A percentile compares a stretch with the other conserved stretches of the same genome.
phyloP scores from a whole-genome alignment of 1,140 invertebrate species.

The Drosophila ogumai region DNA sequence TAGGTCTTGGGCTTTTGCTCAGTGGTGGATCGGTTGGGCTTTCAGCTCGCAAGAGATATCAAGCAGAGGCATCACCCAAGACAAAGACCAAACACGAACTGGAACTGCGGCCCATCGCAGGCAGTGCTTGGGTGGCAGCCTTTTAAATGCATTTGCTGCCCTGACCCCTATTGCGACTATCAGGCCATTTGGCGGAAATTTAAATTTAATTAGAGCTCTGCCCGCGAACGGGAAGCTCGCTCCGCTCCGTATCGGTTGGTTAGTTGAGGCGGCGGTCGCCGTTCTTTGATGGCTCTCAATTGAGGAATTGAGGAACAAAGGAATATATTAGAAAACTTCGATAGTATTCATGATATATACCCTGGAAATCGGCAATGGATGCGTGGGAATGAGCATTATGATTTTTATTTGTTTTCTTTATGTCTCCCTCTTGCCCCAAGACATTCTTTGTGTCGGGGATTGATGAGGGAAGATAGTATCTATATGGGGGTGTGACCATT shows the following conservation, averaged over 20 bases:
- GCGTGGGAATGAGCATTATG: slow-evolving; percentile 29
- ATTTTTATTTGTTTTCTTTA: slow-evolving; percentile 31
- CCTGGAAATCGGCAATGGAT: slow-evolving; percentile 19
- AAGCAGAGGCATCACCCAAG: slow-evolving; percentile 43
- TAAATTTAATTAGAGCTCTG: slow-evolving; percentile 60
- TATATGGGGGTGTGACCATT: slow-evolving; percentile 34
- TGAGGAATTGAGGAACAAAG: slow-evolving; percentile 41
- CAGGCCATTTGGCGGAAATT: slow-evolving; percentile 61
- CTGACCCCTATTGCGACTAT: slow-evolving; percentile 58
- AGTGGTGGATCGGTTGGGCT: slow-evolving; percentile 7
- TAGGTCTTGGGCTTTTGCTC: not conserved
- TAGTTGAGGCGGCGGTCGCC: slow-evolving; percentile 25
- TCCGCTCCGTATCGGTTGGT: slow-evolving; percentile 33
- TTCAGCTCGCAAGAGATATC: slow-evolving; percentile 41
- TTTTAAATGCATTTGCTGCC: slow-evolving; percentile 43
- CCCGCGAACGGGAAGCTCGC: slow-evolving; percentile 22
- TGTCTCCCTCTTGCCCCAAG: slow-evolving; percentile 1
- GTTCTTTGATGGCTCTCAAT: slow-evolving; percentile 32
- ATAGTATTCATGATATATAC: slow-evolving; percentile 26
- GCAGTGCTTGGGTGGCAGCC: slow-evolving; percentile 38
- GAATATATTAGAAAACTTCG: slow-evolving; percentile 44
- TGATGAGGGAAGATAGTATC: slow-evolving; percentile 28
- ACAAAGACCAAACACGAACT: slow-evolving; percentile 38
- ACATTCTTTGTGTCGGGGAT: slow-evolving; percentile 19
- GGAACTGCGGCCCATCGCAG: slow-evolving; percentile 16